Conservation (phyloP, 2,113 vertebrate genomes). For the Ictalurus furcatus region DNA sequence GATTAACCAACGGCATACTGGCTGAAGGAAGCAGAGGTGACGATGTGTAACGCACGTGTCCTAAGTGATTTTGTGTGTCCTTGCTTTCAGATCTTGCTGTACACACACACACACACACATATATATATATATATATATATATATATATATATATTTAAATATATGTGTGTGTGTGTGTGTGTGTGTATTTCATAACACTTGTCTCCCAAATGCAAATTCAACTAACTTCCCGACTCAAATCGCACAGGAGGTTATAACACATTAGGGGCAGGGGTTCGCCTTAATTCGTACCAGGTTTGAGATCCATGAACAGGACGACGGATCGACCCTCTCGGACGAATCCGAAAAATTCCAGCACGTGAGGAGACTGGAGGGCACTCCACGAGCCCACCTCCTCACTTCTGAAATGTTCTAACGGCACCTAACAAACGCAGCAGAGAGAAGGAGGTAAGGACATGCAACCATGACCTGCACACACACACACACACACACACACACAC, state of each 20-base stretch:
- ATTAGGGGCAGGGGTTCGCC: background rate
- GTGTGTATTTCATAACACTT: background rate
- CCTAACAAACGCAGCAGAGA: constrained; percentile 63
- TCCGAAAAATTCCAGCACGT: constrained; percentile 88
- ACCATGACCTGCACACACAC: background rate
- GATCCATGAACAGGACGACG: constrained; percentile 90
- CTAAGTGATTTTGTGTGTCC: background rate
- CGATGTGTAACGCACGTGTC: background rate
- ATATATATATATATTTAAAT: too few relatives aligned
- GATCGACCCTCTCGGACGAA: constrained; percentile 88
- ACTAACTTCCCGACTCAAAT: background rate
- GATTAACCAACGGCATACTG: background rate
- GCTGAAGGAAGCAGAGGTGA: background rate
- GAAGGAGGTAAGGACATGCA: background rate
- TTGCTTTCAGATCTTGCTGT: background rate
- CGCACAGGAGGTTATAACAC: background rate
- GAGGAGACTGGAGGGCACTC: constrained; percentile 81
- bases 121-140: too few relatives aligned
- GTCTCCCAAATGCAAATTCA: background rate
- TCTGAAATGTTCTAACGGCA: constrained; percentile 81
- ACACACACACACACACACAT: too few relatives aligned
- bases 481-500: background rate
- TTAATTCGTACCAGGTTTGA: constrained; percentile 81
- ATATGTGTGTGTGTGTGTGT: too few relatives aligned
- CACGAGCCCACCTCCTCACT: constrained; percentile 90